Percentiles rank a stretch among this genome's conserved stretches.
Conservation (phyloP, 2,797 vertebrate species). For the Microctenopoma lineatum region DNA sequence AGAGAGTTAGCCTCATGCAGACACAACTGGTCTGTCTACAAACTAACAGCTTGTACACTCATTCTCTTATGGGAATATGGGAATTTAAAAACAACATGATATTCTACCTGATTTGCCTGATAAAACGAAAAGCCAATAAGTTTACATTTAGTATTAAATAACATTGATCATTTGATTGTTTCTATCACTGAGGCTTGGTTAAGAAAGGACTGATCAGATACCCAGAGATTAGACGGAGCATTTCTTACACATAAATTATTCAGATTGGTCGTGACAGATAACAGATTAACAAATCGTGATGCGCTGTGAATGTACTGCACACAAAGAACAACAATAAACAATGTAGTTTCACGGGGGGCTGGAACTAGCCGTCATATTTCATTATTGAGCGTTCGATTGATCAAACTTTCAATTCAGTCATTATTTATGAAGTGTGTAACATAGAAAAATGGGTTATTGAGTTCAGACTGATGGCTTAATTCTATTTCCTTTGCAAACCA, state of each 20-base stretch:
- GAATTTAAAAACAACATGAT: background rate
- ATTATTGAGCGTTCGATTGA: conserved; percentile 24
- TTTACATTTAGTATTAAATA: conserved; percentile 33
- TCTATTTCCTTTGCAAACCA: background rate
- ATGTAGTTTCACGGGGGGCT: background rate
- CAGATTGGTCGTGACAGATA: conserved; percentile 7
- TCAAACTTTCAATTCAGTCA: conserved; percentile 6
- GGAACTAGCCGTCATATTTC: conserved; percentile 5
- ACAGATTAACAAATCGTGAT: conserved; percentile 26
- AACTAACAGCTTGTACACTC: conserved; percentile 17
- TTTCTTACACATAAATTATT: conserved; percentile 41
- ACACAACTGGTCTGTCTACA: conserved; percentile 7
- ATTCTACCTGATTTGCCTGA: conserved; percentile 1
- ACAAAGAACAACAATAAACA: background rate
- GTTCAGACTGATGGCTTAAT: background rate
- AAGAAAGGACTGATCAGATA: conserved; percentile 13
- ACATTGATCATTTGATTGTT: conserved; percentile 37
- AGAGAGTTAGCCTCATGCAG: background rate
- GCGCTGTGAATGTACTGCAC: background rate
- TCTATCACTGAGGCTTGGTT: conserved; percentile 7
- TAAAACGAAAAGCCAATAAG: conserved; percentile 44
- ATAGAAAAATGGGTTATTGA: background rate
- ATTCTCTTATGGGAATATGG: conserved; percentile 17
- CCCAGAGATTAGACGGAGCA: conserved; percentile 39
- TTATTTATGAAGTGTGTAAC: conserved; percentile 6